Evolutionary conservation across 2,113 vertebrate species (phyloP).

Genomic region (Euleptes europaea): DNA sequence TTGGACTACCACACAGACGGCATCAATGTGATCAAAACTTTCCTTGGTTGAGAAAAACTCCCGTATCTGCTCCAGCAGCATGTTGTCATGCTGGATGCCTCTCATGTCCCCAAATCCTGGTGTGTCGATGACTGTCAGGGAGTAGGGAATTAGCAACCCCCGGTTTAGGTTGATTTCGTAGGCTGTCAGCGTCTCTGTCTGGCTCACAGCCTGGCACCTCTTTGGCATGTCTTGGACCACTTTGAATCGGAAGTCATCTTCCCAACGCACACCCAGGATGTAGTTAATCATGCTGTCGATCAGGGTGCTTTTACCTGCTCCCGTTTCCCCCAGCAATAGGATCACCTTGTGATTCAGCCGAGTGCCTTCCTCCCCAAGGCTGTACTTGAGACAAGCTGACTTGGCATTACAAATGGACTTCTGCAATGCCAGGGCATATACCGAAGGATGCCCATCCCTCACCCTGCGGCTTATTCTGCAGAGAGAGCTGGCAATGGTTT

Average conservation of each 20-base stretch:
- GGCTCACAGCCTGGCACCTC: slow-evolving; percentile 51
- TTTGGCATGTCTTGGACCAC: slow-evolving; percentile 32
- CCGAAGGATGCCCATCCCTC: not conserved
- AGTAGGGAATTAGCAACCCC: slow-evolving; percentile 30
- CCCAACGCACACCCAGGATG: slow-evolving; percentile 58
- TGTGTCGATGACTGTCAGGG: slow-evolving; percentile 68
- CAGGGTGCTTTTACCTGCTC: slow-evolving; percentile 59
- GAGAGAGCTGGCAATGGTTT: not conserved
- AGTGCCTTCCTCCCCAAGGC: slow-evolving; percentile 3
- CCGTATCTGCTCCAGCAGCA: slow-evolving; percentile 35
- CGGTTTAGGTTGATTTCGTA: slow-evolving; percentile 55
- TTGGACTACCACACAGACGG: slow-evolving; percentile 58
- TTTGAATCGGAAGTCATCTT: slow-evolving; percentile 45
- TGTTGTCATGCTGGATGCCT: slow-evolving; percentile 35
- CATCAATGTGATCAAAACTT: slow-evolving; percentile 43
- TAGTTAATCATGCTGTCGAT: slow-evolving; percentile 63
- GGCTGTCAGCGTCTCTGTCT: slow-evolving; percentile 58
- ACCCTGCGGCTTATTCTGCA: not conserved
- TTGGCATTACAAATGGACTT: accelerated
- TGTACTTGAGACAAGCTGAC: not conserved
- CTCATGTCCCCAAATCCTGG: slow-evolving; percentile 67
- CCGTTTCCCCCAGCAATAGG: slow-evolving; percentile 63
- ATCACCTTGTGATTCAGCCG: slow-evolving; percentile 33
- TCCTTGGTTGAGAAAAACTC: slow-evolving; percentile 27
- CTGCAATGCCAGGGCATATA: not conserved